Evolutionary conservation across 2,113 vertebrate species (phyloP).

Genomic region (Cardinalis cardinalis): DNA sequence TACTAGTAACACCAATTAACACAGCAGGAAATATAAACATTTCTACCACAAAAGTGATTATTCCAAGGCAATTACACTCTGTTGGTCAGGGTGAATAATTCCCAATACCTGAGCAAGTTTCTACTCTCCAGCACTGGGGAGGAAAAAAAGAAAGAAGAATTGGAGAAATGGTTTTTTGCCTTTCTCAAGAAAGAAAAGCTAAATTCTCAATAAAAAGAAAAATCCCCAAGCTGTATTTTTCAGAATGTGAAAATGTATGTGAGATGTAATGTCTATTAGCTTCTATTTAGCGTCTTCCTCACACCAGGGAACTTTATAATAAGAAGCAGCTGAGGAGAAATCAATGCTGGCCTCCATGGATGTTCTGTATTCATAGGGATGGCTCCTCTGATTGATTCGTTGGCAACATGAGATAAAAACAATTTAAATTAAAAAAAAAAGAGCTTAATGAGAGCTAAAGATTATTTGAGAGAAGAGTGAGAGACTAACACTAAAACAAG

Average conservation of each 20-base stretch:
- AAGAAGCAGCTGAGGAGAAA: slow-evolving; percentile 54
- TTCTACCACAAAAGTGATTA: neutral
- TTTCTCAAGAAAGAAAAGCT: neutral
- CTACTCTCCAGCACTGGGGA: neutral
- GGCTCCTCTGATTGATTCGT: slow-evolving; percentile 54
- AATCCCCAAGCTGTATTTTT: neutral
- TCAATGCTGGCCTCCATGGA: slow-evolving; percentile 42
- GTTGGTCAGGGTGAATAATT: neutral
- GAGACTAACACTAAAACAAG: neutral
- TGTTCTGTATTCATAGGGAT: slow-evolving; percentile 43
- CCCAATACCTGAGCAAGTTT: neutral
- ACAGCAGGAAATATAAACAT: slow-evolving; percentile 21
- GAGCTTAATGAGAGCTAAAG: neutral
- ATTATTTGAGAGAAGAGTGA: neutral
- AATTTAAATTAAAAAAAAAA: slow-evolving; percentile 15
- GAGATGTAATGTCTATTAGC: slow-evolving; percentile 49
- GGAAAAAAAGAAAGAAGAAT: neutral
- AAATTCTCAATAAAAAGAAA: neutral
- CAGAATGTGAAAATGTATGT: slow-evolving; percentile 47
- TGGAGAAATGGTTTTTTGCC: neutral
- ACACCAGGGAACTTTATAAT: slow-evolving; percentile 65
- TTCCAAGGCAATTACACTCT: neutral
- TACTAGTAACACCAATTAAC: neutral
- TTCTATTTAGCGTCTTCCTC: slow-evolving; percentile 47
- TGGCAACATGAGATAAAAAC: slow-evolving; percentile 38